A percentile compares a stretch with the other conserved stretches of the same genome.
Evolutionary conservation across 2,113 vertebrate species (phyloP).

Genomic region (Porphyrio hochstetteri): DNA sequence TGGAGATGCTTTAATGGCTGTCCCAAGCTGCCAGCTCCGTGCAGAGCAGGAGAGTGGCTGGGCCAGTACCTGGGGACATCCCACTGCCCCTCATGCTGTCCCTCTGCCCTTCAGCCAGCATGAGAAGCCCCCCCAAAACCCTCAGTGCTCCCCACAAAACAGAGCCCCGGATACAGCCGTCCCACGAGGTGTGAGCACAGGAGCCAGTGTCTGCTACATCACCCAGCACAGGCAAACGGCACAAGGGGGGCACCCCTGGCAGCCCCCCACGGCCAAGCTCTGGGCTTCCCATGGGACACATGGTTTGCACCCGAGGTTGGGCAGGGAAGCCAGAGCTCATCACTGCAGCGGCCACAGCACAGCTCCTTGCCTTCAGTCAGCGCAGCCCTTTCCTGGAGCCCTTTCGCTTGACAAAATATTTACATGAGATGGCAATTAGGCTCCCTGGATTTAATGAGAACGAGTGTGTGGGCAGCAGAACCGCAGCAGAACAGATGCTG

Average conservation of each 20-base stretch:
- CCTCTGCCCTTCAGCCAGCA: not conserved
- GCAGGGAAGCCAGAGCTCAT: not conserved
- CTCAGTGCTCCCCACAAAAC: not conserved
- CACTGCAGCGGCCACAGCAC: accelerated
- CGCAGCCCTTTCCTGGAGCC: not conserved
- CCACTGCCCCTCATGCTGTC: accelerated
- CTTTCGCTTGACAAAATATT: not conserved
- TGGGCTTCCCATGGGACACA: not conserved
- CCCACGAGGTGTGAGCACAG: accelerated
- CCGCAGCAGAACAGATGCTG: not conserved
- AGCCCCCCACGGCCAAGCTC: accelerated
- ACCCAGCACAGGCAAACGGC: accelerated
- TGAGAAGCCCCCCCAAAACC: accelerated
- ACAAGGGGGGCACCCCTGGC: not conserved
- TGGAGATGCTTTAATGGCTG: accelerated
- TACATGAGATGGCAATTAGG: not conserved
- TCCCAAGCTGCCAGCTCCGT: accelerated
- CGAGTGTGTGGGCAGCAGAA: not conserved
- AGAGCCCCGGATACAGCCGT: accelerated
- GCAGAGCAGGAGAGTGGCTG: not conserved
- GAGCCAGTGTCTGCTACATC: accelerated
- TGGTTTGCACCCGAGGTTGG: not conserved
- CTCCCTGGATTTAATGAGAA: not conserved
- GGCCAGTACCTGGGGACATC: not conserved
- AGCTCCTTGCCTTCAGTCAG: not conserved